Conservation (phyloP, 2,113 vertebrate species). For the Spermophilus dauricus region DNA sequence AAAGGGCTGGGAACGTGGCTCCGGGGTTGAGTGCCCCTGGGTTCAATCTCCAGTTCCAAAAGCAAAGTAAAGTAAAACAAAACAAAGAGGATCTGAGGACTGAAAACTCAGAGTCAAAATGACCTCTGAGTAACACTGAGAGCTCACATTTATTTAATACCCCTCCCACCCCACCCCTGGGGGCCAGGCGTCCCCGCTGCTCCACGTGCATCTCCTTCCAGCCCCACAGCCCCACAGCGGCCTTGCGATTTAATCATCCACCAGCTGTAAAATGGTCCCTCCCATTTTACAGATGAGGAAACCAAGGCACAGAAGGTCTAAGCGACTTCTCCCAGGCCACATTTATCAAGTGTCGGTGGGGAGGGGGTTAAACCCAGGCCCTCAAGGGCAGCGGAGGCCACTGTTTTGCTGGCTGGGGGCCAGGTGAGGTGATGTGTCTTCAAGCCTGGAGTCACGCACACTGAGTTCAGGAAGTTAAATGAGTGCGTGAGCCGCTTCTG, state of each 20-base stretch:
- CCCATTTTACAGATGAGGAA: neutral
- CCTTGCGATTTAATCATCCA: neutral
- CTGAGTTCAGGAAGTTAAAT: neutral
- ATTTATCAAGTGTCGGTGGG: no score
- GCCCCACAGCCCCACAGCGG: neutral
- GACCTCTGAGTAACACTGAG: neutral
- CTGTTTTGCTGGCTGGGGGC: neutral
- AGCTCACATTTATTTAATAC: neutral
- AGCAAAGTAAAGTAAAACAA: no score
- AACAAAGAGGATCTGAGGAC: neutral
- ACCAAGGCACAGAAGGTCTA: neutral
- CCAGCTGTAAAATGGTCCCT: neutral
- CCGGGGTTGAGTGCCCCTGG: no score
- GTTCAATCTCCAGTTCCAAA: no score
- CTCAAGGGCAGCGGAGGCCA: neutral
- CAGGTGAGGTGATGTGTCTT: accelerated
- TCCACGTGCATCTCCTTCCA: neutral
- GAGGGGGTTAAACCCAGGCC: neutral
- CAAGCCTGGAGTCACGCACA: accelerated
- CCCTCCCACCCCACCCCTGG: no score
- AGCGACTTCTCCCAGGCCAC: neutral
- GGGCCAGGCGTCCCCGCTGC: neutral
- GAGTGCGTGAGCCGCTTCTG: neutral
- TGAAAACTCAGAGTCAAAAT: neutral
- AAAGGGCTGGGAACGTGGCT: no score